Percentiles rank a stretch among this genome's conserved stretches.
Evolutionary conservation across 2,113 vertebrate species (phyloP).

Genomic region (Pimephales promelas): DNA sequence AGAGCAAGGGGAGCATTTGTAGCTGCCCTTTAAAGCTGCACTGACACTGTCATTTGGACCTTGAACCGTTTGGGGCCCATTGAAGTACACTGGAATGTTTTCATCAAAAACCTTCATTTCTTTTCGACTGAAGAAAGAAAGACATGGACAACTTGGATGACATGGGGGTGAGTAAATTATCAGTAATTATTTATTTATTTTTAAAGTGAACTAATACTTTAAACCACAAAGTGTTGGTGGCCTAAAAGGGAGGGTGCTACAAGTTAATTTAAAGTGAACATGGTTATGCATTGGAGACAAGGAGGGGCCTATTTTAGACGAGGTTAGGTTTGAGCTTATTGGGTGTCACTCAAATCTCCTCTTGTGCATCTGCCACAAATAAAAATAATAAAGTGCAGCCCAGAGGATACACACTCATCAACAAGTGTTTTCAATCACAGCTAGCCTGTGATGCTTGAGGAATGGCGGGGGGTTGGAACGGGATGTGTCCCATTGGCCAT

Average conservation of each 20-base stretch:
- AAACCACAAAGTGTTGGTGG: neutral
- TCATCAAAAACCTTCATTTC: too few species aligned
- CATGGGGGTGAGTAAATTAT: too few species aligned
- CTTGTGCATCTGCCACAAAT: conserved; percentile 13
- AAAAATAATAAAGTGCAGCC: conserved; percentile 8
- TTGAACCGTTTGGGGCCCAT: too few species aligned
- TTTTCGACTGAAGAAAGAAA: too few species aligned
- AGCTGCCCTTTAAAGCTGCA: too few species aligned
- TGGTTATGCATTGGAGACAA: neutral
- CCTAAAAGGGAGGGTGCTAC: neutral
- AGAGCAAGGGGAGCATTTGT: too few species aligned
- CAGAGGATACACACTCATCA: conserved; percentile 42
- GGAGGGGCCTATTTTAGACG: neutral
- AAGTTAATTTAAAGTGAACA: neutral
- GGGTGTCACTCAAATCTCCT: conserved; percentile 50
- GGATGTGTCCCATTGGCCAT: conserved; percentile 38
- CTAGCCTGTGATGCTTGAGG: conserved; percentile 25
- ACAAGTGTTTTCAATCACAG: conserved; percentile 56
- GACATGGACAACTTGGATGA: too few species aligned
- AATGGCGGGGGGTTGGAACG: conserved; percentile 18
- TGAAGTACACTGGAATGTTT: too few species aligned
- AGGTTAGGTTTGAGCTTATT: conserved; percentile 35
- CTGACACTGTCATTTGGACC: too few species aligned
- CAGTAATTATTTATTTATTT: too few species aligned
- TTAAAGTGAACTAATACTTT: too few species aligned